These are phyloP conservation scores for Notolepis coatsorum DNA, from an alignment of 2,797 vertebrate species.

Conservation along the genomic window DNA sequence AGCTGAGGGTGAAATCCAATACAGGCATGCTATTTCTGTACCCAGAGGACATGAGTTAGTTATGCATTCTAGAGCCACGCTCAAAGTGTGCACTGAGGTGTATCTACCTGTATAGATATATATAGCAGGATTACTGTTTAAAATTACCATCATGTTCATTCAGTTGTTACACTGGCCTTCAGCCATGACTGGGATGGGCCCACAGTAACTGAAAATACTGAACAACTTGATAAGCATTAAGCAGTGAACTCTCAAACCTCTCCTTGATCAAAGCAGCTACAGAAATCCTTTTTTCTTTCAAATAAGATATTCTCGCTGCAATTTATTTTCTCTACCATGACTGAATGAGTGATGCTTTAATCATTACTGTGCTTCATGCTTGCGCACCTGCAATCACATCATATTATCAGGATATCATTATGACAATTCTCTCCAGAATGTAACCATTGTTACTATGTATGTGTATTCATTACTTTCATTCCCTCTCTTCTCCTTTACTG, in stretches of 20 bases:
- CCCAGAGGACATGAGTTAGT: slow-evolving; percentile 25
- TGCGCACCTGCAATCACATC: neutral
- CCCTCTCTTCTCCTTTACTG: slow-evolving; percentile 12
- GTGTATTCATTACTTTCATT: slow-evolving; percentile 20
- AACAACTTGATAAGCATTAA: slow-evolving; percentile 8
- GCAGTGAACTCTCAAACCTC: neutral
- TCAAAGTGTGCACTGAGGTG: slow-evolving; percentile 22
- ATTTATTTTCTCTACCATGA: neutral
- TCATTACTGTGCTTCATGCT: neutral
- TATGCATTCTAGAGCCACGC: slow-evolving; percentile 6
- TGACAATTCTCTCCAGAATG: slow-evolving; percentile 27
- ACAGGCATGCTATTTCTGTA: slow-evolving; percentile 15
- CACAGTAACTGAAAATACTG: no score
- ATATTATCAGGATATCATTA: slow-evolving; percentile 11
- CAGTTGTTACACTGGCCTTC: no score
- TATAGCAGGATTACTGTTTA: slow-evolving; percentile 34
- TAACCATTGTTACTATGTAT: no score
- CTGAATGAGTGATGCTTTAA: slow-evolving; percentile 8
- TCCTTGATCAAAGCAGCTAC: neutral
- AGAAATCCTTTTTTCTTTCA: neutral
- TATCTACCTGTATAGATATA: neutral
- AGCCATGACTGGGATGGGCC: neutral
- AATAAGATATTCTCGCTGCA: neutral
- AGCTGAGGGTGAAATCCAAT: slow-evolving; percentile 32
- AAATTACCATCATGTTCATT: slow-evolving; percentile 2